phyloP scores from a whole-genome alignment of 2,797 vertebrate species.

The Tadarida brasiliensis region DNA sequence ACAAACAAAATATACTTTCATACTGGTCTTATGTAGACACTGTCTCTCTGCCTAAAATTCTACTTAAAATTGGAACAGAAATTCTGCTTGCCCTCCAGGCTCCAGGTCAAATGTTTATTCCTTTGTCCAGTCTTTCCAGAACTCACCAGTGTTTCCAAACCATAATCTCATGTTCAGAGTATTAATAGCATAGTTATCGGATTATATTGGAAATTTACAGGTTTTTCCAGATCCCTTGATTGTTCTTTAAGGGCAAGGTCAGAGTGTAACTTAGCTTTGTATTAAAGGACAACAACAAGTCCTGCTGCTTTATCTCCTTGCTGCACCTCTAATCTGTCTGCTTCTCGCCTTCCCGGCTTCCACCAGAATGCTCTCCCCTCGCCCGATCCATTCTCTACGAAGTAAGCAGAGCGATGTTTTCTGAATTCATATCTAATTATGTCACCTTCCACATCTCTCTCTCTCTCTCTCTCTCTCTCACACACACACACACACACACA shows the following conservation, averaged over 20 bases:
- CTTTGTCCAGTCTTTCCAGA: background rate
- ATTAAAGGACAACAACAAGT: background rate
- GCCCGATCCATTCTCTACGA: background rate
- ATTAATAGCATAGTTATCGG: background rate
- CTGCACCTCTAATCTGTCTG: background rate
- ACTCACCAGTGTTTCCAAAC: background rate
- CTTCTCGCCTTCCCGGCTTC: background rate
- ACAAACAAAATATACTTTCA: background rate
- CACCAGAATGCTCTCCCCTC: background rate
- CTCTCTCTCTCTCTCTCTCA: background rate
- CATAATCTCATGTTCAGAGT: background rate
- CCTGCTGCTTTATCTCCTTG: background rate
- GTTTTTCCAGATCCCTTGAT: conserved; percentile 7
- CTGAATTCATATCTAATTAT: background rate
- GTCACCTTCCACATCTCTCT: background rate
- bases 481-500: background rate
- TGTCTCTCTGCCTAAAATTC: background rate
- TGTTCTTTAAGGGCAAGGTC: background rate
- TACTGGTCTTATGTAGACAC: background rate
- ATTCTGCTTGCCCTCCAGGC: background rate
- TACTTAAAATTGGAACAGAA: background rate
- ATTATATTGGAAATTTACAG: background rate
- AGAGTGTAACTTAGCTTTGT: background rate
- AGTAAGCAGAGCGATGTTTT: background rate
- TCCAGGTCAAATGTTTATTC: background rate